Evolutionary conservation across 1,140 invertebrate species (phyloP).

Genomic region (Lepidurus arcticus): DNA sequence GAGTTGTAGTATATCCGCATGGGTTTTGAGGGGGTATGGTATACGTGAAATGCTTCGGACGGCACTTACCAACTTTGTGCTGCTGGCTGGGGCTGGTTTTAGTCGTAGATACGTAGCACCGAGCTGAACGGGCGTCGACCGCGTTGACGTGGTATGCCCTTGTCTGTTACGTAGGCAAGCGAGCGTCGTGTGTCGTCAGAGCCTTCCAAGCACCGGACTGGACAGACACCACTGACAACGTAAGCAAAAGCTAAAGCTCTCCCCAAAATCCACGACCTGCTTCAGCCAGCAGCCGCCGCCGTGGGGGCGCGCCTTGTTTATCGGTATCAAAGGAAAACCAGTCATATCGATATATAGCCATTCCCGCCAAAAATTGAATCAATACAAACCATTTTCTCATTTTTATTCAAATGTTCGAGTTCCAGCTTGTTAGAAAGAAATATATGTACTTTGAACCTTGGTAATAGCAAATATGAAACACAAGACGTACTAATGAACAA

Average conservation of each 20-base stretch:
- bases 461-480: too few relatives aligned
- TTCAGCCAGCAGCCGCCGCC: not conserved
- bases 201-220: conserved; percentile 20
- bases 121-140: conserved; percentile 20
- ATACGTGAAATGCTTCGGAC: conserved; percentile 18
- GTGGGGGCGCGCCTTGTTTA: not conserved
- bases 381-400: too few relatives aligned
- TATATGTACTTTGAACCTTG: too few relatives aligned
- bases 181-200: conserved; percentile 20
- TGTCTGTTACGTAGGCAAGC: conserved; percentile 18
- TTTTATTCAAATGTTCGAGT: too few relatives aligned
- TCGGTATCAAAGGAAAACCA: not conserved
- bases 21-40: not conserved
- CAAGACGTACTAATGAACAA: too few relatives aligned
- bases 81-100: conserved; percentile 20
- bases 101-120: conserved; percentile 9
- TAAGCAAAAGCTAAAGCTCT: conserved; percentile 19
- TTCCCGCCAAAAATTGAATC: not conserved
- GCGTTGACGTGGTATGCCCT: conserved; percentile 20
- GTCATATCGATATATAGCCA: not conserved
- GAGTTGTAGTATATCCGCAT: conserved; percentile 7
- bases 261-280: conserved; percentile 7
- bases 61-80: conserved; percentile 21
- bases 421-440: too few relatives aligned
- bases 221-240: conserved; percentile 20